Evolutionary conservation across 2,797 vertebrate genomes (phyloP).

Genomic region (Adrianichthys oophorus): DNA sequence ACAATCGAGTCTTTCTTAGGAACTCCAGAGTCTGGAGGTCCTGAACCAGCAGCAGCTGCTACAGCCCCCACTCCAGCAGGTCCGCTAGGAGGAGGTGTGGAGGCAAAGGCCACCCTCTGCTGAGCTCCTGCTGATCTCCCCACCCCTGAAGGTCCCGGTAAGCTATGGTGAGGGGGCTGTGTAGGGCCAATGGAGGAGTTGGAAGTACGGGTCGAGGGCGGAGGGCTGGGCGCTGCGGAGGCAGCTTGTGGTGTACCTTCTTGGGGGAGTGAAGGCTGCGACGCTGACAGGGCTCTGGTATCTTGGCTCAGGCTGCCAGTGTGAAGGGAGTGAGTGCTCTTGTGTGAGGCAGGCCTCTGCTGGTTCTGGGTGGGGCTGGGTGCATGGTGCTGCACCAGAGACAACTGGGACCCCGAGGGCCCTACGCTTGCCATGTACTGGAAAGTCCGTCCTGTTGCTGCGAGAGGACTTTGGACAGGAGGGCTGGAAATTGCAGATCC

Average conservation of each 20-base stretch:
- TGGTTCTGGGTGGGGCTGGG: constrained; percentile 80
- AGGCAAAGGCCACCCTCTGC: constrained; percentile 72
- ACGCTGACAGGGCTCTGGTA: constrained; percentile 85
- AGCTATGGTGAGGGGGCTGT: constrained; percentile 66
- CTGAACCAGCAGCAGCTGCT: constrained; percentile 68
- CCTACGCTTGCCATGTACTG: constrained; percentile 76
- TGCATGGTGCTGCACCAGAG: constrained; percentile 87
- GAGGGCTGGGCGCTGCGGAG: constrained; percentile 74
- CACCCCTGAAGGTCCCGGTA: constrained; percentile 74
- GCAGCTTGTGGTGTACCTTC: constrained; percentile 67
- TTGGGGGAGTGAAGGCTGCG: constrained; percentile 88
- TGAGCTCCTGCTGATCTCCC: constrained; percentile 64
- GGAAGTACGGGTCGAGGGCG: constrained; percentile 81
- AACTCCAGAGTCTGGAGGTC: constrained; percentile 78
- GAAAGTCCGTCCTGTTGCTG: constrained; percentile 80
- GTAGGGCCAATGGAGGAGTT: constrained; percentile 79
- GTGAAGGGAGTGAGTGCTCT: constrained; percentile 83
- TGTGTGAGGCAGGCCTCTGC: constrained; percentile 85
- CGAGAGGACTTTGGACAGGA: constrained; percentile 81
- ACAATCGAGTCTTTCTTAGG: constrained; percentile 87
- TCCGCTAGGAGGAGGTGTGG: constrained; percentile 74
- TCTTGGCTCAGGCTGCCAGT: constrained; percentile 85
- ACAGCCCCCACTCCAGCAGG: constrained; percentile 60
- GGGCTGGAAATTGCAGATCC: constrained; percentile 76
- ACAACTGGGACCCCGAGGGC: constrained; percentile 86